Evolutionary conservation across 2,888 invertebrate genomes (phyloP).

Genomic region (Calameuta filiformis): DNA sequence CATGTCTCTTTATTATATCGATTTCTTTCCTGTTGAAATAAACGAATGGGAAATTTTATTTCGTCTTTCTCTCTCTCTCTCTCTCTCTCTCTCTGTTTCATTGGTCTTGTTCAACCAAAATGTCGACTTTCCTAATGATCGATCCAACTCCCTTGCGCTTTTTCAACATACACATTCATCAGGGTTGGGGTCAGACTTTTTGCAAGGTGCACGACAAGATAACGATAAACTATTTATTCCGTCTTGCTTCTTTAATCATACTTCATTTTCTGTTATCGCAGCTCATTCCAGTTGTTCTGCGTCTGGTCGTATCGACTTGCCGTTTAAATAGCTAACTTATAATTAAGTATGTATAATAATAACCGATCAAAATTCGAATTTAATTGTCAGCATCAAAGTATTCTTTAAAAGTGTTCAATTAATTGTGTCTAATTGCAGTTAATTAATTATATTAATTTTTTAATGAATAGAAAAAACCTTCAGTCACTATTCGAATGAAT

Average conservation of each 20-base stretch:
- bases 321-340: neutral
- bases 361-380: neutral
- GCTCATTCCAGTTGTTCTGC: neutral
- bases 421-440: neutral
- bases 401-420: neutral
- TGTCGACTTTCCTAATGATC: neutral
- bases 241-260: neutral
- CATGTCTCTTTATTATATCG: neutral
- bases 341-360: neutral
- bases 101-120: neutral
- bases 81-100: neutral
- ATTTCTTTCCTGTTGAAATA: neutral
- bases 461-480: neutral
- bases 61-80: neutral
- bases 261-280: neutral
- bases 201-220: neutral
- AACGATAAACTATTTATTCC: neutral
- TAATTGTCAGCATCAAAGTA: neutral
- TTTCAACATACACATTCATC: neutral
- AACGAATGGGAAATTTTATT: neutral
- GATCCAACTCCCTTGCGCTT: neutral
- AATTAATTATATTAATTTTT: neutral
- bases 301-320: neutral
- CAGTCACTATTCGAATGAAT: neutral
- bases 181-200: neutral